These are phyloP conservation scores for Scaptomyza montana DNA, from an alignment of 1,140 invertebrate genomes.

Conservation along the genomic window DNA sequence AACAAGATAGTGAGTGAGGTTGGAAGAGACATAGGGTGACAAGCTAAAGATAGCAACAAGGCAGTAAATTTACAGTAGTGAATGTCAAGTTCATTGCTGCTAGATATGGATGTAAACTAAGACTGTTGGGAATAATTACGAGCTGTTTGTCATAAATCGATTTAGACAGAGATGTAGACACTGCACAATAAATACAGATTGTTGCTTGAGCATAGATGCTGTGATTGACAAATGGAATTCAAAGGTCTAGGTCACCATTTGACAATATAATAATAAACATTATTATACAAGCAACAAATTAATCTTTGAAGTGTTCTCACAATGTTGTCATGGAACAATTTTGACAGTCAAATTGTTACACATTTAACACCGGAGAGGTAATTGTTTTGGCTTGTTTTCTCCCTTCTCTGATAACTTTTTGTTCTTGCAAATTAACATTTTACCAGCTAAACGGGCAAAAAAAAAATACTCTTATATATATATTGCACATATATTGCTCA, in stretches of 20 bases:
- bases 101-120: not conserved
- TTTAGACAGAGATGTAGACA: not conserved
- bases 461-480: conserved; percentile 16
- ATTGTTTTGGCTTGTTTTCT: not conserved
- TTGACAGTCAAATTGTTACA: no score
- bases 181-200: no score
- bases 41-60: not conserved
- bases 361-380: not conserved
- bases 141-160: conserved; percentile 1
- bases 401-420: not conserved
- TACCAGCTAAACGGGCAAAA: not conserved
- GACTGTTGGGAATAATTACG: conserved; percentile 18
- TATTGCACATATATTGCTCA: conserved; percentile 18
- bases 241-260: no score
- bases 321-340: not conserved
- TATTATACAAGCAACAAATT: no score
- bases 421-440: not conserved
- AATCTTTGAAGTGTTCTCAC: not conserved
- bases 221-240: no score
- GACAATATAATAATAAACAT: no score
- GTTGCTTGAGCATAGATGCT: no score
- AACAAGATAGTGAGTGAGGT: not conserved
- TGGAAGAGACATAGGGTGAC: not conserved
- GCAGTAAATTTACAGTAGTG: not conserved
- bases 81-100: conserved; percentile 31